Evolutionary conservation across 2,888 invertebrate species (phyloP), one percentile per base, ranked within the genome.

Genomic region (Monochamus alternatus): DNA sequence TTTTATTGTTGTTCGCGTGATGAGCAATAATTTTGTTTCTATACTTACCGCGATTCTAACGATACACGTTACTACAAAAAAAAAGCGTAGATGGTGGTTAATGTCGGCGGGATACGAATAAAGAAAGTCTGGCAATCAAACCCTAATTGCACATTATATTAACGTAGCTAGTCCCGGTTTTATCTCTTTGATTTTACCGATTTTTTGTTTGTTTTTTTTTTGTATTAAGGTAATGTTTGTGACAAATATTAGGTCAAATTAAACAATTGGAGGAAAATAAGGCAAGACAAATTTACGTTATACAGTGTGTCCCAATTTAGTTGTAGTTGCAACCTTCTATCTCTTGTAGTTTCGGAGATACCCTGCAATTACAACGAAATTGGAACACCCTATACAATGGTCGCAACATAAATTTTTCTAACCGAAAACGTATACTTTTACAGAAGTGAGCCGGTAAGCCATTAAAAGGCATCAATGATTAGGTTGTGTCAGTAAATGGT

Each of bases 1-100:
- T 55, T 55, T 55, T 55, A 55, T 55, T n/a, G 55, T 14, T 55
- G 14, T 14, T 55, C 55, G 55, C 55, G 55, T 55, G 55, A 55
- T 22, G n/a, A 55, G 1, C 22, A 14, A 55, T 55, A 55, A 55
- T 55, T 55, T 55, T 55, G 55, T 14, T 3, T 55, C 5, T 55
- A n/a, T n/a, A 55, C n/a, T 55, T 14, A 4, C 55, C n/a, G 55
- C 55, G 55, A 14, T 55, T 7, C 22, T 55, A 55, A 55, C n/a
- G 55, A 55, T 55, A 14, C 55, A 4, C 38, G 7, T 55, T 7
- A 22, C 55, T 22, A 55, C 55, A 55, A 55, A 55, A 22, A 55
- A 22, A 38, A 55, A 55, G n/a, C 55, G 14, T 55, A 55, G n/a
- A 55, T 55, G 12, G 55, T 52, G 55, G 55, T 58, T 30, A 30